Evolutionary conservation across 2,888 invertebrate species (phyloP), one percentile per base, ranked within the genome.

Genomic region (Coecobrya sp.): DNA sequence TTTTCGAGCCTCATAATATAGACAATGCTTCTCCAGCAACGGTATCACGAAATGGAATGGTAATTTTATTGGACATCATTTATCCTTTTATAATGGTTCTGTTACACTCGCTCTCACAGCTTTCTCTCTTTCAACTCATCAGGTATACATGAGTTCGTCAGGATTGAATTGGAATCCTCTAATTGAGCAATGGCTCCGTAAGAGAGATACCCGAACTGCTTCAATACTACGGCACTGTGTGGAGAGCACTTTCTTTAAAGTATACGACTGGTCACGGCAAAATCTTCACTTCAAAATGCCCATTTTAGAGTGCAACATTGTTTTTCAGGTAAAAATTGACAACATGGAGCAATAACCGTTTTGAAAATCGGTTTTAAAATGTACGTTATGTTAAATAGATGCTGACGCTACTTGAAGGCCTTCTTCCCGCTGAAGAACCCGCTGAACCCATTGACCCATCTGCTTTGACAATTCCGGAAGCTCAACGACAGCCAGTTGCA

Each of bases 21-120:
- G 99, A 99, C 95, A 99, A 99, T 95, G 99, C 99, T 0, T 99
- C 99, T 11, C 99, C 99, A 0, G 99, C 99, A 0, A 99, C 99
- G 0, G 99, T 99, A 0, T 99, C 99, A 0, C 96, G 98, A 92
- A 98, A 98, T 95, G 98, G 98, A 89, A 98, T 98, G 98, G 96
- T 96, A 81, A 19, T 25, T 42, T n/a, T 73, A 59, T 19, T 59
- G 19, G 5, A 16, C 3, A 11, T 16, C 55, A 3, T 5, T 19
- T 59, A 5, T 59, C 4, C 59, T 59, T 59, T 8, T 59, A 59
- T 7, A 36, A 7, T 36, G 36, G 1, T 59, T 59, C n/a, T n/a
- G 1, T 49, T 13, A 13, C 11, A 27, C 27, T 27, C 27, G 1
- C 27, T 27, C 49, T 49, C 49, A 36, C 7, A 7, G 2, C 36